These are phyloP conservation scores for Cygnus olor DNA, from an alignment of 2,797 vertebrate genomes.

Conservation along the genomic window DNA sequence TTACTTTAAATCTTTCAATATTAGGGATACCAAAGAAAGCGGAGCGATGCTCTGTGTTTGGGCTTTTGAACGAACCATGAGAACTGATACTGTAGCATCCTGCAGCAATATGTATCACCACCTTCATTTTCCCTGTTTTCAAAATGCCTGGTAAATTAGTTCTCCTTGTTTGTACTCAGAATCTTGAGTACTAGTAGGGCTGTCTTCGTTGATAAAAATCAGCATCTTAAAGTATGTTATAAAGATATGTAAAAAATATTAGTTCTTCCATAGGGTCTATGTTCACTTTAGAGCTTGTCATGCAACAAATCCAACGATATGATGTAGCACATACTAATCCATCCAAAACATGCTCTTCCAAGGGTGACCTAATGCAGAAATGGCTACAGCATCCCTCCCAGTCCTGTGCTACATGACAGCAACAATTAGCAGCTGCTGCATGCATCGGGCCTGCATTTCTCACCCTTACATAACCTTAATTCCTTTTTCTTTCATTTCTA, in stretches of 20 bases:
- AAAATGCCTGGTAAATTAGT: background rate
- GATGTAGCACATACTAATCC: background rate
- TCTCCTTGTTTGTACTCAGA: background rate
- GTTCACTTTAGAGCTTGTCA: background rate
- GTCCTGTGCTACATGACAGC: background rate
- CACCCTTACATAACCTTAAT: background rate
- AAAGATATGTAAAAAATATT: background rate
- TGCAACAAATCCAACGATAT: background rate
- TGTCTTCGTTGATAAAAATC: background rate
- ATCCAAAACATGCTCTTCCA: background rate
- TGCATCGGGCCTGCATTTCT: background rate
- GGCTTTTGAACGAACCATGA: background rate
- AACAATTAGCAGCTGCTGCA: background rate
- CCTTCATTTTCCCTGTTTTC: background rate
- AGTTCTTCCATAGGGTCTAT: background rate
- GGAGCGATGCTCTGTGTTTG: background rate
- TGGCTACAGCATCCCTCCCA: background rate
- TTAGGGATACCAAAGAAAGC: background rate
- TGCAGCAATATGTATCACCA: background rate
- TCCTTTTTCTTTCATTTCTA: background rate
- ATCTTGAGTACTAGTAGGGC: background rate
- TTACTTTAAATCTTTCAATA: background rate
- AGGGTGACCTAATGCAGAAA: background rate
- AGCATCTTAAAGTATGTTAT: background rate
- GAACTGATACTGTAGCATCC: background rate